phyloP scores from a whole-genome alignment of 2,888 invertebrate species.

The Mesorhabditis spiculigera region DNA sequence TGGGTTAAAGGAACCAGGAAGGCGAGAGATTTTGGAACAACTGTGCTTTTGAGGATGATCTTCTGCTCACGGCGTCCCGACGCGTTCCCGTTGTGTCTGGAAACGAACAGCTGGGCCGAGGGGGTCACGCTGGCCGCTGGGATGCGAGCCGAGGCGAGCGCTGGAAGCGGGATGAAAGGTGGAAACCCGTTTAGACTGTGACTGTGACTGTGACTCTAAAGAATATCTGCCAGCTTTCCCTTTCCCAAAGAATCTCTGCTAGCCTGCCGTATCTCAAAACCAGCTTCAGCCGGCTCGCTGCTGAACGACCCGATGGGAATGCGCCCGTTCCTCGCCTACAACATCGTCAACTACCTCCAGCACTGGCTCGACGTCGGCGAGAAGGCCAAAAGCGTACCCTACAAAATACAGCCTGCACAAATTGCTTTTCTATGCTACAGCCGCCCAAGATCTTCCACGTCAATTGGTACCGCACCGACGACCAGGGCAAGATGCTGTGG shows the following conservation, averaged over 20 bases:
- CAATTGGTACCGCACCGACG: slow-evolving; percentile 91
- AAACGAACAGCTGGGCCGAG: slow-evolving; percentile 55
- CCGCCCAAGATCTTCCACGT: slow-evolving; percentile 76
- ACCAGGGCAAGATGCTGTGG: slow-evolving; percentile 81
- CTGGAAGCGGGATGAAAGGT: slow-evolving; percentile 11
- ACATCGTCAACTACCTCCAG: slow-evolving; percentile 86
- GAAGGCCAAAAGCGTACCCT: slow-evolving; percentile 61
- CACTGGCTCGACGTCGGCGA: slow-evolving; percentile 86
- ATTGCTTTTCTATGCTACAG: slow-evolving; percentile 6
- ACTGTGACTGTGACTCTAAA: too few species aligned
- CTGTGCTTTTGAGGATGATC: background rate
- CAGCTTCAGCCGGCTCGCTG: slow-evolving; percentile 5
- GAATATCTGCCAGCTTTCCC: background rate
- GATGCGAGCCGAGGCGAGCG: slow-evolving; percentile 77
- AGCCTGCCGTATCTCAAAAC: background rate
- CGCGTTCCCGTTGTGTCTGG: slow-evolving; percentile 65
- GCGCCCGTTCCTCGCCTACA: slow-evolving; percentile 98
- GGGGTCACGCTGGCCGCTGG: slow-evolving; percentile 77
- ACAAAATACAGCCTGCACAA: background rate
- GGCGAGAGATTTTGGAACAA: background rate
- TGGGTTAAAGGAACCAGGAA: background rate
- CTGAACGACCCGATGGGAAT: slow-evolving; percentile 92
- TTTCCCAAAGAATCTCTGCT: background rate
- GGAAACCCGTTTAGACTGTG: background rate
- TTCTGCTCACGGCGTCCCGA: slow-evolving; percentile 78